A percentile compares a stretch with the other conserved stretches of the same genome.
phyloP scores from a whole-genome alignment of 1,140 invertebrate genomes.

The Drosophila melanica region DNA sequence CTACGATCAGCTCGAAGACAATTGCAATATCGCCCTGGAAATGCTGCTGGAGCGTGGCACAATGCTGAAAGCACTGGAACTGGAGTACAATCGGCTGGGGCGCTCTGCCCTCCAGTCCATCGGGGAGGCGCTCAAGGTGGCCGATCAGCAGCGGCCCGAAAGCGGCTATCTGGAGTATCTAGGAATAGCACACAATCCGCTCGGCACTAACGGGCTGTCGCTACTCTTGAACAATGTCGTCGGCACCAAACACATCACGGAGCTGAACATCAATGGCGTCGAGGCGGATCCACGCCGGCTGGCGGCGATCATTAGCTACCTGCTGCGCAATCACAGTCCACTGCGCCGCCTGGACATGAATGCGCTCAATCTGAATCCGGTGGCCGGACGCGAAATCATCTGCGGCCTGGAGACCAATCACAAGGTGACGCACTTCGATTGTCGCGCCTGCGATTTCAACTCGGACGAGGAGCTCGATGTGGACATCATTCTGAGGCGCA shows the following conservation, averaged over 20 bases:
- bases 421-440: conserved; percentile 47
- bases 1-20: conserved; percentile 60
- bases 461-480: conserved; percentile 57
- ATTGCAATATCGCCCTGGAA: conserved; percentile 46
- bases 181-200: conserved; percentile 60
- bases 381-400: conserved; percentile 18
- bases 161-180: conserved; percentile 46
- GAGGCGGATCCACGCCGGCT: not conserved
- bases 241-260: conserved; percentile 49
- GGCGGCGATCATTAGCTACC: not conserved
- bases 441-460: conserved; percentile 54
- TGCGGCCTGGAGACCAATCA: conserved; percentile 37
- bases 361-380: conserved; percentile 24
- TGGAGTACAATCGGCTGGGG: conserved; percentile 61
- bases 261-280: conserved; percentile 51
- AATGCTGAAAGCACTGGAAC: conserved; percentile 48
- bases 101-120: conserved; percentile 38
- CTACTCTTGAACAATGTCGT: conserved; percentile 24
- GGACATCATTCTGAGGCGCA: conserved; percentile 64
- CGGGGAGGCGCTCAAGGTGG: conserved; percentile 28
- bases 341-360: conserved; percentile 55
- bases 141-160: not conserved
- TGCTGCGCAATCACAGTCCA: conserved; percentile 49
- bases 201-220: conserved; percentile 26
- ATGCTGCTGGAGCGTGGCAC: conserved; percentile 40